Percentiles rank a stretch among this genome's conserved stretches.
Conservation (phyloP, 2,888 invertebrate species). For the Cinara cedri region DNA sequence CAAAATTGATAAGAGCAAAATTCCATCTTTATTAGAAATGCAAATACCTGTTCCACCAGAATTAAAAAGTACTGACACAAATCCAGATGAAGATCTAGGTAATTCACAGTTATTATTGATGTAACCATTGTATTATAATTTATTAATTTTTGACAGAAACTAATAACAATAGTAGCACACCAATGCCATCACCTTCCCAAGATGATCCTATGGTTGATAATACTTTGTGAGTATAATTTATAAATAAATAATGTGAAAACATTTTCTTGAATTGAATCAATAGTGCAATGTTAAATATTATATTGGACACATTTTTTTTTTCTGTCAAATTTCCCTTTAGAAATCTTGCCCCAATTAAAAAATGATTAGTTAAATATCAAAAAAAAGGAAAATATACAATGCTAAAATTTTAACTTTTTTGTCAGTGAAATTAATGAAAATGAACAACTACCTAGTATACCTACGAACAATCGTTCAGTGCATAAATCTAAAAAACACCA, state of each 20-base stretch:
- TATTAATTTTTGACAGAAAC: neutral
- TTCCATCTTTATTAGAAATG: conserved; percentile 64
- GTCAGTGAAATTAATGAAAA: conserved; percentile 42
- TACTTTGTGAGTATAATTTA: conserved; percentile 39
- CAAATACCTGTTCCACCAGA: conserved; percentile 61
- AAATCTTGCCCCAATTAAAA: too few species aligned
- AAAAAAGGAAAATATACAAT: too few species aligned
- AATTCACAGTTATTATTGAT: neutral
- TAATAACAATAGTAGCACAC: conserved; percentile 43
- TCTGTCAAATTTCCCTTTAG: too few species aligned
- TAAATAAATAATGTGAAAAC: neutral
- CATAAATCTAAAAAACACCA: conserved; percentile 41
- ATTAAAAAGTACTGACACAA: conserved; percentile 51
- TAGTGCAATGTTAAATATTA: too few species aligned
- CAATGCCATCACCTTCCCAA: conserved; percentile 52
- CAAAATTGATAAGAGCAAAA: conserved; percentile 54
- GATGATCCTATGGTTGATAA: conserved; percentile 30
- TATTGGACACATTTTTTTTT: too few species aligned
- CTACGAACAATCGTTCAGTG: neutral
- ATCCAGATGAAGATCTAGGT: conserved; percentile 33
- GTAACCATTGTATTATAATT: neutral
- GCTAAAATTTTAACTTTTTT: conserved; percentile 2
- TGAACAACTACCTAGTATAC: conserved; percentile 11
- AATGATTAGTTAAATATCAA: too few species aligned
- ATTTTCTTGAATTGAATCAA: neutral